Evolutionary conservation across 2,888 invertebrate species (phyloP), one percentile per base, ranked within the genome.

Genomic region (Polia nebulosa): DNA sequence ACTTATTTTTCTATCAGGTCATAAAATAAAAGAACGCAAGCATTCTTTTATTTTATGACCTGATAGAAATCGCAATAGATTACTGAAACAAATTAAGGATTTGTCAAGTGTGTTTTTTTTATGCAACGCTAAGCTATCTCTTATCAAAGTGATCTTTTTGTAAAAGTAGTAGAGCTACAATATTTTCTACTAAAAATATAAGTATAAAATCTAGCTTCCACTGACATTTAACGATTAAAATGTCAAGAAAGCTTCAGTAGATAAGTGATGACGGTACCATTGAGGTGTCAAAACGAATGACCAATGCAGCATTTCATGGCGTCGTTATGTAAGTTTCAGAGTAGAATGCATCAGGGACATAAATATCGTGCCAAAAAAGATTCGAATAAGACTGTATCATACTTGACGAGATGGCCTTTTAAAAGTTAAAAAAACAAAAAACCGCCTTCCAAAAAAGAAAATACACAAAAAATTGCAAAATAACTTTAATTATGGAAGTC

Each of bases 161-260:
- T 1, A n/a, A 27, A 25, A 29, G 8, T 49, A 27, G 1, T 51
- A 39, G 5, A 20, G 15, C 22, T 22, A 15, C 9, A 20, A 52
- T 17, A n/a, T 22, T 22, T 34, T 36, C 3, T 5, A 47, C n/a
- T 34, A 0, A n/a, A 47, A 53, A 47, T 34, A 22, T 25, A 76
- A 41, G 0, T 3, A n/a, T 41, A 9, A 27, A 39, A 68, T 39
- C 17, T 8, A 47, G 15, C 53, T 5, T 20, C 29, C 6, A 39
- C 6, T 75, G 25, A 44, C 32, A 45, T 67, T 25, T 45, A 5
- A 39, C 11, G 8, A 39, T n/a, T 45, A 32, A 70, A 75, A 76
- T 52, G 20, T 36, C 52, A 41, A 3, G n/a, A 47, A 70, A 47
- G 32, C 22, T 53, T 20, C 15, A 55, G 17, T 49, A 13, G 36